A percentile compares a stretch with the other conserved stretches of the same genome.
These are phyloP conservation scores for Melanerpes formicivorus DNA, from an alignment of 2,113 vertebrate species.

Conservation along the genomic window DNA sequence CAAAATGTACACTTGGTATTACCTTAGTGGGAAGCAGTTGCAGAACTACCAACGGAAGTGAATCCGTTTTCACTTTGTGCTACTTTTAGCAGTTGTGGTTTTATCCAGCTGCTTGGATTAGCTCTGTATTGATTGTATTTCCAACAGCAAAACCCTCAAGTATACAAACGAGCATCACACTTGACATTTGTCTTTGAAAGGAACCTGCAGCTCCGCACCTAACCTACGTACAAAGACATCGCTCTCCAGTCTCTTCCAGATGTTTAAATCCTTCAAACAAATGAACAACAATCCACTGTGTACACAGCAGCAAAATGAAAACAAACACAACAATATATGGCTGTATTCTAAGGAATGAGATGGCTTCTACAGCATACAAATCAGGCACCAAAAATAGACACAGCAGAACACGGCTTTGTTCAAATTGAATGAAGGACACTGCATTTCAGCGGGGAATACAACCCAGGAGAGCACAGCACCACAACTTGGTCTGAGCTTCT, in stretches of 20 bases:
- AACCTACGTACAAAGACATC: neutral
- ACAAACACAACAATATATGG: neutral
- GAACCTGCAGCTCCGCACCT: neutral
- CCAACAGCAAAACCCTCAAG: neutral
- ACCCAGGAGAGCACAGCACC: neutral
- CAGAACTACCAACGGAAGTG: neutral
- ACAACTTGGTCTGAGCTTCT: neutral
- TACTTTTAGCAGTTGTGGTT: neutral
- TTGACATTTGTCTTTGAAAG: neutral
- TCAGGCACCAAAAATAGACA: neutral
- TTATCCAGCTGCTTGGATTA: neutral
- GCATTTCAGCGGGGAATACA: neutral
- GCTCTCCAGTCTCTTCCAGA: neutral
- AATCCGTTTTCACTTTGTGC: neutral
- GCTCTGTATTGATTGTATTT: neutral
- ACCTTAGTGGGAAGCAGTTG: neutral
- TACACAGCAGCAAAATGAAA: slow-evolving; percentile 1
- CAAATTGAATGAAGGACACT: neutral
- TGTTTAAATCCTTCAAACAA: slow-evolving; percentile 4
- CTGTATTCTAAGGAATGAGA: slow-evolving; percentile 6
- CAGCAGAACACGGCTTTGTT: neutral
- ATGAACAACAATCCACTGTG: neutral
- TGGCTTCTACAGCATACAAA: neutral
- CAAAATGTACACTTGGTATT: neutral
- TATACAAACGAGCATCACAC: neutral